Base-by-base conservation (phyloP, 2,888 invertebrate genomes). In the Diaphora mendica region DNA sequence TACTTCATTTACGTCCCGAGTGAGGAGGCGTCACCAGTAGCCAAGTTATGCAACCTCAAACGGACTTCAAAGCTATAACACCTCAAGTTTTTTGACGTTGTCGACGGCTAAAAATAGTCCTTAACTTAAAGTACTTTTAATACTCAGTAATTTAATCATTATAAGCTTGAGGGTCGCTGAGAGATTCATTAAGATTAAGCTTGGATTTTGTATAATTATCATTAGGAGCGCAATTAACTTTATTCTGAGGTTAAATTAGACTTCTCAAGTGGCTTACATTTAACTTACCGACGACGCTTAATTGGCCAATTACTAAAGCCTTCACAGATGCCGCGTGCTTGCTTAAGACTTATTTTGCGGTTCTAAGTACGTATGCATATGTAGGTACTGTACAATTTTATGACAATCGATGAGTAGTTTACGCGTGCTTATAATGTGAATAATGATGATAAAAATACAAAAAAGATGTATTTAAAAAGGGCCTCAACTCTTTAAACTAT, bases 71-170 rank as follows among this genome's bases (percentile, higher is more conserved):
- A 62, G 59, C 26, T 62, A 13, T 26, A 30, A 26, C 30, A 62
- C 59, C 7, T 13, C 26, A 62, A 30, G 11, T 48, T 26, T 62
- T 30, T 62, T 62, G 5, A 26, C 15, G 15, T 30, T 30, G 30
- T 30, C 26, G 26, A 30, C 30, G 30, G 59, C 3, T 30, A 26
- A 62, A 62, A 30, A 62, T 30, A 62, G 13, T 20, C 23, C 9
- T 23, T 51, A 5, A 42, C 23, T 44, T 23, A 13, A 11, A 26
- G 44, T 59, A 64, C n/a, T 67, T 71, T 76, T 70, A 84, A 78
- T 77, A 79, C 62, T 64, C 30, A 70, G 70, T 73, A 75, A 82
- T 75, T 83, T 73, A 80, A 80, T 79, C 77, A 64, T 51, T 77
- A 75, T 75, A 64, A 70, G 35, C 35, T 68, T 55, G 17, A 68